phyloP scores from a whole-genome alignment of 2,797 vertebrate genomes.

The Diglossa cyanea region DNA sequence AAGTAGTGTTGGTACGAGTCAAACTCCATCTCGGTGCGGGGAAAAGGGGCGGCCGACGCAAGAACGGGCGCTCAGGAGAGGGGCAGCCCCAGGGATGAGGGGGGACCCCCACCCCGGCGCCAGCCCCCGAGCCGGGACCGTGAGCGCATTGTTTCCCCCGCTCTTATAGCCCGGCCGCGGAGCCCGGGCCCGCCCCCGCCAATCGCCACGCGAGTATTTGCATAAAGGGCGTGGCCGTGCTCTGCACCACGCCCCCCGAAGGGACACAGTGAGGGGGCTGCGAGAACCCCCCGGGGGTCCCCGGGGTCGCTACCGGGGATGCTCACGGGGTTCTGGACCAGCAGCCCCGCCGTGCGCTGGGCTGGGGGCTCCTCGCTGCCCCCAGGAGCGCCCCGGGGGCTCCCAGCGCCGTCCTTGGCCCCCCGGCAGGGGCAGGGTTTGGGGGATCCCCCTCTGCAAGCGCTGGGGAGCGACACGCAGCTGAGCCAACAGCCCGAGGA shows the following conservation, averaged over 20 bases:
- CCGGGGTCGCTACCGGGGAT: not conserved
- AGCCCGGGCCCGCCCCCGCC: not conserved
- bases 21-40: slow-evolving; percentile 85
- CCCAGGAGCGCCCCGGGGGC: too few species aligned
- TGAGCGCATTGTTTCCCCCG: slow-evolving; percentile 21
- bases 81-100: not conserved
- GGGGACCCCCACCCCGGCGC: not conserved
- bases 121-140: not conserved
- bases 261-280: not conserved
- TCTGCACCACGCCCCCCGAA: accelerated
- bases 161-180: not conserved
- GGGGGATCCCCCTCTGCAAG: not conserved
- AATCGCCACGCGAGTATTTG: accelerated
- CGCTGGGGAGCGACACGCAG: accelerated
- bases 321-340: not conserved
- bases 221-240: accelerated
- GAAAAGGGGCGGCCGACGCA: not conserved
- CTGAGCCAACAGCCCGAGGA: not conserved
- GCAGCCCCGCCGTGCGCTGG: accelerated
- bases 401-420: not conserved
- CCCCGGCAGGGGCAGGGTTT: not conserved
- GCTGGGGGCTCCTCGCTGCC: not conserved
- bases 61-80: not conserved
- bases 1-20: slow-evolving; percentile 93
- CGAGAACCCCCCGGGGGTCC: accelerated